These are phyloP conservation scores for Melipona quadrifasciata DNA, from an alignment of 1,140 invertebrate genomes.

Conservation along the genomic window DNA sequence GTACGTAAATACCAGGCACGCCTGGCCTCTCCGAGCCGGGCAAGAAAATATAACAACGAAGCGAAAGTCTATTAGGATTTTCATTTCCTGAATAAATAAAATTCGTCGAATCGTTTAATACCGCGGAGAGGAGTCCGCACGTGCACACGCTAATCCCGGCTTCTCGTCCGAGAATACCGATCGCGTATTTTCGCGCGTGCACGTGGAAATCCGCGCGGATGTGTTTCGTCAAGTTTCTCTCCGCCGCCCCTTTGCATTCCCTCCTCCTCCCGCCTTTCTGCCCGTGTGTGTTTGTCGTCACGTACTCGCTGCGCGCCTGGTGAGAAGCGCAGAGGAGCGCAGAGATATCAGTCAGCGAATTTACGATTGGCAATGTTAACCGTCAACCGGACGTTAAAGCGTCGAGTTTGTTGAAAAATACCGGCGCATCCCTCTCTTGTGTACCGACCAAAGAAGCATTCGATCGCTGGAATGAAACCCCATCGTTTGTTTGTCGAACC, in stretches of 20 bases:
- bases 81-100: slow-evolving; percentile 72
- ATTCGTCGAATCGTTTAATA: slow-evolving; percentile 70
- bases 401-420: slow-evolving; percentile 34
- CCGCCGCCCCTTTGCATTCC: background rate
- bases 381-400: slow-evolving; percentile 25
- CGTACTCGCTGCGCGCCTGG: background rate
- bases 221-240: slow-evolving; percentile 27
- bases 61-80: slow-evolving; percentile 72
- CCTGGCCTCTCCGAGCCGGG: slow-evolving; percentile 8
- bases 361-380: slow-evolving; percentile 23
- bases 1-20: slow-evolving; percentile 60
- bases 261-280: background rate
- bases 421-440: slow-evolving; percentile 17
- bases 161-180: slow-evolving; percentile 50
- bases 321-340: background rate
- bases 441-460: slow-evolving; percentile 47
- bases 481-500: slow-evolving; percentile 50
- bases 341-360: slow-evolving; percentile 10
- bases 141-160: slow-evolving; percentile 67
- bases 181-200: slow-evolving; percentile 45
- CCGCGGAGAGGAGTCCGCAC: slow-evolving; percentile 58
- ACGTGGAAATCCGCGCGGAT: slow-evolving; percentile 14
- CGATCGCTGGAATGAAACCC: slow-evolving; percentile 45
- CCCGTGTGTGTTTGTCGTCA: background rate
- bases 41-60: slow-evolving; percentile 70